A percentile compares a stretch with the other conserved stretches of the same genome.
phyloP scores from a whole-genome alignment of 2,888 invertebrate genomes.

The Lepidochrysops patricia region DNA sequence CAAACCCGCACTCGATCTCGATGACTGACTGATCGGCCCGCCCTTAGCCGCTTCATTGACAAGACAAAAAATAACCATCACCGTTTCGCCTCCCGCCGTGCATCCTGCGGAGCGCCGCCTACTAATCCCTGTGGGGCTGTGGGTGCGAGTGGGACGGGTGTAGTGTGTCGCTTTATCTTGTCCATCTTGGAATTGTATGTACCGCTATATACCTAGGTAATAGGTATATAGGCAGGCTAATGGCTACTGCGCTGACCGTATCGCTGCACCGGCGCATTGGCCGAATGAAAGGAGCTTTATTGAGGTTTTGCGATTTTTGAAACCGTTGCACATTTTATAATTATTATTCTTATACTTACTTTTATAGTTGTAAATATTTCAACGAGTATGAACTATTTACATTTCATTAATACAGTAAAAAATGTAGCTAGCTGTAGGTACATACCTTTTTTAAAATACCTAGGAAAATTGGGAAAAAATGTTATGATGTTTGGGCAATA shows the following conservation, averaged over 20 bases:
- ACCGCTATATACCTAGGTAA: constrained; percentile 35
- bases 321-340: no score
- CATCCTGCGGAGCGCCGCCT: constrained; percentile 36
- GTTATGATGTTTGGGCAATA: no score
- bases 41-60: constrained; percentile 70
- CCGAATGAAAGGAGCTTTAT: not conserved
- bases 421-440: no score
- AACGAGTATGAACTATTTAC: no score
- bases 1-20: constrained; percentile 44
- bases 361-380: no score
- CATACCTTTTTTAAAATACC: no score
- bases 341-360: no score
- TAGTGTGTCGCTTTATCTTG: constrained; percentile 62
- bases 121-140: constrained; percentile 32
- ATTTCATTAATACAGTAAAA: no score
- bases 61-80: constrained; percentile 69
- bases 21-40: constrained; percentile 50
- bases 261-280: not conserved
- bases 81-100: constrained; percentile 37
- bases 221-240: not conserved
- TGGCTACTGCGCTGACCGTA: not conserved
- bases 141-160: constrained; percentile 43
- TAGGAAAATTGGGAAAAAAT: no score
- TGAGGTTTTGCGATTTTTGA: not conserved
- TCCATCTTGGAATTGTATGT: constrained; percentile 56